Conservation (phyloP, 2,797 vertebrate genomes). For the Cyclura pinguis region DNA sequence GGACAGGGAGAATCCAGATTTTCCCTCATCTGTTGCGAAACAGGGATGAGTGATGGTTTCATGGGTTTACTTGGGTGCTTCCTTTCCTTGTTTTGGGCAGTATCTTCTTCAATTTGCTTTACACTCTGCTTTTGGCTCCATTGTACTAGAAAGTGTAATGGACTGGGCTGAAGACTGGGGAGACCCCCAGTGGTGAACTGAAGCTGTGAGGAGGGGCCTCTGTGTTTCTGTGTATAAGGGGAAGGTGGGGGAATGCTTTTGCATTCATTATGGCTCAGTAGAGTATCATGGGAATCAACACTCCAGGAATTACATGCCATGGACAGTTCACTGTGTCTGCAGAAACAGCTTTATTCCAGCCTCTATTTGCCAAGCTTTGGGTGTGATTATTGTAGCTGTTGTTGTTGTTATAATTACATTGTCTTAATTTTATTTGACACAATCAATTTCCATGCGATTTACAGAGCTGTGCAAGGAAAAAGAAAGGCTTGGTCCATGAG, state of each 20-base stretch:
- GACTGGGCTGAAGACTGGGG: background rate
- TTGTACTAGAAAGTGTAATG: background rate
- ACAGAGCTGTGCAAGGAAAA: background rate
- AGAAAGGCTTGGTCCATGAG: background rate
- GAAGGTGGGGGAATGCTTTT: background rate
- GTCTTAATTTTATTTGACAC: background rate
- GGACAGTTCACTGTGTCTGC: background rate
- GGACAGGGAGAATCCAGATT: background rate
- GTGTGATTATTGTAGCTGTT: background rate
- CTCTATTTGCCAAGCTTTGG: background rate
- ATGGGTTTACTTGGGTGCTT: background rate
- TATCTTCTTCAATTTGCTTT: background rate
- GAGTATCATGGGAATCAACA: background rate
- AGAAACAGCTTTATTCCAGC: background rate
- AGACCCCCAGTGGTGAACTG: background rate
- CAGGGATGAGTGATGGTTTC: background rate
- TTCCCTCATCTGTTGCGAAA: background rate
- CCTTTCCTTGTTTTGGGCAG: background rate
- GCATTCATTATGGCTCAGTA: slow-evolving; percentile 12
- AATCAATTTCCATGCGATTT: background rate
- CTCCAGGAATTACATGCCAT: background rate
- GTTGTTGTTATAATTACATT: background rate
- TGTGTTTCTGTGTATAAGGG: background rate
- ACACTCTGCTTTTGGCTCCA: background rate
- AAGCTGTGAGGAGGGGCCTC: background rate